Evolutionary conservation across 2,888 invertebrate species (phyloP).

Genomic region (Lasioglossum oenotherae): DNA sequence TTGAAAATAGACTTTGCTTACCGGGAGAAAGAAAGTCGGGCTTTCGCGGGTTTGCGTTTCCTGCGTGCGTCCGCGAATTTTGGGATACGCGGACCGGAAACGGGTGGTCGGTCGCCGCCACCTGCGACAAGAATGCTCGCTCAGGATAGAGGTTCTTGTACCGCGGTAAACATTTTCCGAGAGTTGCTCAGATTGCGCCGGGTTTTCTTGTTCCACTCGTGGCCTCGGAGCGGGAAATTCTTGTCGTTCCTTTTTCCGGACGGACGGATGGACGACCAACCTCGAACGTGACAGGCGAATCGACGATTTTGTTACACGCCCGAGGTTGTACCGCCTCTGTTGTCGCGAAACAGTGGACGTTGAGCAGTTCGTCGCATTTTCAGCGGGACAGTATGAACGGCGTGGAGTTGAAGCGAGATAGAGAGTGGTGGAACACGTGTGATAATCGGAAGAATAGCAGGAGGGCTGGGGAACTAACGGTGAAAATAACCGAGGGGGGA

Average conservation of each 20-base stretch:
- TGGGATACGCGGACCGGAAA: too few relatives aligned
- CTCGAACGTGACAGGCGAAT: slow-evolving; percentile 26
- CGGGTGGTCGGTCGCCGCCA: not conserved
- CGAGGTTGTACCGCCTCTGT: not conserved
- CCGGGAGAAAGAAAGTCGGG: not conserved
- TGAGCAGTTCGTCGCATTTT: not conserved
- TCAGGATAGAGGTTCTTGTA: not conserved
- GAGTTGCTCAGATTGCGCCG: not conserved
- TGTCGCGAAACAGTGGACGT: slow-evolving; percentile 42
- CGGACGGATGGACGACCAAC: not conserved
- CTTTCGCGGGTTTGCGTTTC: not conserved
- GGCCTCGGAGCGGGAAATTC: not conserved
- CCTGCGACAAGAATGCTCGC: not conserved
- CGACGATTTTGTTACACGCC: not conserved
- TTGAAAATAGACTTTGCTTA: slow-evolving; percentile 29
- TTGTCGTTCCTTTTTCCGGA: not conserved
- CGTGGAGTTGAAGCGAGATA: not conserved
- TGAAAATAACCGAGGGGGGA: slow-evolving; percentile 6
- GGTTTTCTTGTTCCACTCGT: slow-evolving; percentile 3
- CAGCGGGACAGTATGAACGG: not conserved
- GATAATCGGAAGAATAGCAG: slow-evolving; percentile 1
- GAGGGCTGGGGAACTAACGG: slow-evolving; percentile 1
- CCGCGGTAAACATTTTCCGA: not conserved
- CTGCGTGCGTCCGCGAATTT: not conserved
- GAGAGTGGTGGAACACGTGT: not conserved